Percentiles rank a stretch among this genome's conserved stretches.
Evolutionary conservation across 1,140 invertebrate species (phyloP).

Genomic region (Calliopsis andreniformis): DNA sequence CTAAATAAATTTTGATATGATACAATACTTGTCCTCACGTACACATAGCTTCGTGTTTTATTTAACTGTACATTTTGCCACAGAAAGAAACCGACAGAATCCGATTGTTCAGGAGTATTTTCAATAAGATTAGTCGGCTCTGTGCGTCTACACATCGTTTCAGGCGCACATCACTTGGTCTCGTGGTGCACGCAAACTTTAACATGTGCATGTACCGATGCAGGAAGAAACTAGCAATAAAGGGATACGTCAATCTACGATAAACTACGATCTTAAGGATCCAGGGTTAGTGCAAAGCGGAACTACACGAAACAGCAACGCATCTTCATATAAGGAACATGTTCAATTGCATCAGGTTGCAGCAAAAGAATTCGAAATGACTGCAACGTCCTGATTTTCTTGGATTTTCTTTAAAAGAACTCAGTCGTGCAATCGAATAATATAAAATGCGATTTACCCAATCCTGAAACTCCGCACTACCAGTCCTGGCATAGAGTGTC

Average conservation of each 20-base stretch:
- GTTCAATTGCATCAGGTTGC: background rate
- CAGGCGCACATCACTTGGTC: background rate
- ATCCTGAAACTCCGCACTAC: background rate
- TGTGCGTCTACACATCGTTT: slow-evolving; percentile 21
- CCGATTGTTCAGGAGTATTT: slow-evolving; percentile 57
- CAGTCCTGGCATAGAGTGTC: background rate
- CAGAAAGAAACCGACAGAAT: slow-evolving; percentile 65
- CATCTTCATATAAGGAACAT: background rate
- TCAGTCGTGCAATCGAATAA: background rate
- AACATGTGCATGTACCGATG: slow-evolving; percentile 18
- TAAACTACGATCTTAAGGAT: slow-evolving; percentile 18
- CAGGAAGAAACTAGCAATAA: slow-evolving; percentile 39
- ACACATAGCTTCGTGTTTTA: slow-evolving; percentile 50
- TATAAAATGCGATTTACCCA: background rate
- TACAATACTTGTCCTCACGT: slow-evolving; percentile 69
- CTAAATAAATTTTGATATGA: slow-evolving; percentile 72
- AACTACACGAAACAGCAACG: background rate
- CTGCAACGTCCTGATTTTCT: background rate
- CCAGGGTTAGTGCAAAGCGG: background rate
- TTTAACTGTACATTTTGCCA: slow-evolving; percentile 59
- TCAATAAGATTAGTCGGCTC: slow-evolving; percentile 6
- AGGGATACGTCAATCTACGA: slow-evolving; percentile 47
- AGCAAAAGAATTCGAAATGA: no score
- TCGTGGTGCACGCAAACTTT: slow-evolving; percentile 30
- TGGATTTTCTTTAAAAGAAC: background rate